Conservation (phyloP, 35 echinoderm and acorn worm species). For the Eucidaris tribuloides region DNA sequence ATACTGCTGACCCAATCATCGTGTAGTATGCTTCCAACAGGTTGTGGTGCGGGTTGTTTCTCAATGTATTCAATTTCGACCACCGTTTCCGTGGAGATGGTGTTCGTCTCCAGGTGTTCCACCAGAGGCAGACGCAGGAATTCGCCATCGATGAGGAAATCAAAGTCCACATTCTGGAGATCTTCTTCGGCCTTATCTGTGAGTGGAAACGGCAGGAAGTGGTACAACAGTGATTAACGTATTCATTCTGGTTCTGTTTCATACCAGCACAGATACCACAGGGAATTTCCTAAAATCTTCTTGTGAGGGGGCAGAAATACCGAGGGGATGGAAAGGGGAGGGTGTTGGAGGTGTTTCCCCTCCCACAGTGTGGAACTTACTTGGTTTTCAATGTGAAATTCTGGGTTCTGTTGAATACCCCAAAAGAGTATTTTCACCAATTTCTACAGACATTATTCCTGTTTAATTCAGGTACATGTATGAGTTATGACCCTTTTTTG, state of each 20-base stretch:
- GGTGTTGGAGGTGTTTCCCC: too few species aligned
- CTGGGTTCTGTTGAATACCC: too few species aligned
- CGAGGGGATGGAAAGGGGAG: too few species aligned
- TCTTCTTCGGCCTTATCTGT: conserved; percentile 68
- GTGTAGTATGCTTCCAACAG: conserved; percentile 91
- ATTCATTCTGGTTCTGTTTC: not conserved
- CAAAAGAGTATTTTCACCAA: too few species aligned
- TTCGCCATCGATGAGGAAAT: conserved; percentile 95
- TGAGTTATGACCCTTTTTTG: too few species aligned
- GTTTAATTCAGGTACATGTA: too few species aligned
- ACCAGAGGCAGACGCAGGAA: conserved; percentile 82
- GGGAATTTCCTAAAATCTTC: not conserved
- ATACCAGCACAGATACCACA: not conserved
- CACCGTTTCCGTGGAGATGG: conserved; percentile 78
- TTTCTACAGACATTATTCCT: too few species aligned
- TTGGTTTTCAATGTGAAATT: too few species aligned
- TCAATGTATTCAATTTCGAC: conserved; percentile 96
- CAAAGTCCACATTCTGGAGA: conserved; percentile 64
- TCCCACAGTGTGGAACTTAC: too few species aligned
- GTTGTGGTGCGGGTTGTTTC: conserved; percentile 79
- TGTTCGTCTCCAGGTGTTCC: conserved; percentile 76
- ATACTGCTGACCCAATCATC: conserved; percentile 97
- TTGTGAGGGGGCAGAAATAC: too few species aligned
- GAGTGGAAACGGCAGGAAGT: not conserved
- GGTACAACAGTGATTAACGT: not conserved